Conservation (phyloP, 2,113 vertebrate genomes). For the Bucco capensis region DNA sequence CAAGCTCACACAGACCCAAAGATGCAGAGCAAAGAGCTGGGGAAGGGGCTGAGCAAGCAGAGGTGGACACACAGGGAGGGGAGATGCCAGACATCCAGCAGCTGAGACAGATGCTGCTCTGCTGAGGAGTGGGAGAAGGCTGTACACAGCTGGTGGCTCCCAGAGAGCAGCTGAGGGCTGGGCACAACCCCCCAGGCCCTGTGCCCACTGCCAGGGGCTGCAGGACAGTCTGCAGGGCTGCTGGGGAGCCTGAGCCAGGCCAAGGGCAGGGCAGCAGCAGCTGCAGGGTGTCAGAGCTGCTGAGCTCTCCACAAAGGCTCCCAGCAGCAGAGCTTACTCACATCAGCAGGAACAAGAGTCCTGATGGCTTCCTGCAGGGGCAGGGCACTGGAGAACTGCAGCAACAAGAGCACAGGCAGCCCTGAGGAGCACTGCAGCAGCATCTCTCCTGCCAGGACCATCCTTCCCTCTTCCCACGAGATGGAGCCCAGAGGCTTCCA, state of each 20-base stretch:
- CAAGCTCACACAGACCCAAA: no score
- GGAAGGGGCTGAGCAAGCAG: background rate
- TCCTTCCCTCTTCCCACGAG: background rate
- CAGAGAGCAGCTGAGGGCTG: background rate
- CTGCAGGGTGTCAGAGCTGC: background rate
- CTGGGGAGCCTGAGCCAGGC: rapidly evolving
- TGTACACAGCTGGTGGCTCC: background rate
- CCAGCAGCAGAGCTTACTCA: background rate
- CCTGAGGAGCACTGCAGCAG: rapidly evolving
- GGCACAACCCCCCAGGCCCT: background rate
- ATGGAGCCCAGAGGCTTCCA: no score
- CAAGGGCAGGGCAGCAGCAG: background rate
- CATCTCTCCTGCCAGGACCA: rapidly evolving
- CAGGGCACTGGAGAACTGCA: conserved; percentile 20
- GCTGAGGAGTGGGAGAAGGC: background rate
- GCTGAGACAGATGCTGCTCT: rapidly evolving
- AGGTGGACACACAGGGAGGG: background rate
- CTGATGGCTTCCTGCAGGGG: background rate
- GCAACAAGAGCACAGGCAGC: background rate
- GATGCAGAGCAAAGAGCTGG: no score
- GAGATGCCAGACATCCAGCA: no score
- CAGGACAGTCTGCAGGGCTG: background rate
- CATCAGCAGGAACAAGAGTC: background rate
- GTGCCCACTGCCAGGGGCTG: background rate
- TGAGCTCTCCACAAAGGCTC: background rate